Evolutionary conservation across 1,140 invertebrate species (phyloP).

Genomic region (Macrobrachium nipponense): DNA sequence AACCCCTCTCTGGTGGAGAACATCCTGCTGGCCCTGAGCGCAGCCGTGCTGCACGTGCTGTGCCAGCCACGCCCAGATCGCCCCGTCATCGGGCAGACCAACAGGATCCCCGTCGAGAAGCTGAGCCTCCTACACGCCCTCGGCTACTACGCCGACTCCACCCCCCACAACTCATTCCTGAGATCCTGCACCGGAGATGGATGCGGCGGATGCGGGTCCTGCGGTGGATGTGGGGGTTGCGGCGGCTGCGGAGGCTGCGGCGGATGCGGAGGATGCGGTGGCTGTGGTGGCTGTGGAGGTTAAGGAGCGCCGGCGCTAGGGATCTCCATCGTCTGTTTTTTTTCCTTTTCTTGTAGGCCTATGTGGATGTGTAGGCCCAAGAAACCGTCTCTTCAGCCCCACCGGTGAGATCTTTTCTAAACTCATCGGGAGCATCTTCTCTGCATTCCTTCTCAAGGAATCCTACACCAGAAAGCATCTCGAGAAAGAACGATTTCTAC

Average conservation of each 20-base stretch:
- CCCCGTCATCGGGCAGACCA: constrained; percentile 51
- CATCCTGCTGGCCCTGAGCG: constrained; percentile 51
- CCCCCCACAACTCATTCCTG: constrained; percentile 61
- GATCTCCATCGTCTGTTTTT: not conserved
- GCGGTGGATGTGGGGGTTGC: constrained; percentile 57
- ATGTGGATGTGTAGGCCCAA: no score
- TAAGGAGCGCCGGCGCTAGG: constrained; percentile 40
- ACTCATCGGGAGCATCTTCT: no score
- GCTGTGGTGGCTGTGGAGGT: constrained; percentile 61
- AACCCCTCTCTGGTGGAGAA: constrained; percentile 58
- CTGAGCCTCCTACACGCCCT: constrained; percentile 51
- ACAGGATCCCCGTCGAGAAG: constrained; percentile 60
- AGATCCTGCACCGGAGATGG: constrained; percentile 46
- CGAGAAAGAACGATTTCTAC: no score
- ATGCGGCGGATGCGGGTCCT: constrained; percentile 59
- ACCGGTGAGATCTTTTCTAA: no score
- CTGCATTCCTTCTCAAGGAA: no score
- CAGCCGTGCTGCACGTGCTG: constrained; percentile 57
- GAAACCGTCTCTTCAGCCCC: no score
- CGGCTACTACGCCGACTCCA: constrained; percentile 45
- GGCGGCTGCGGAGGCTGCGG: constrained; percentile 58
- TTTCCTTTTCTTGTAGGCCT: no score
- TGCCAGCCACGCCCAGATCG: constrained; percentile 60
- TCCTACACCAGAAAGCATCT: no score
- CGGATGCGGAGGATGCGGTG: constrained; percentile 57